A percentile compares a stretch with the other conserved stretches of the same genome.
phyloP scores from a whole-genome alignment of 2,797 vertebrate species.

The Sylvia borin region DNA sequence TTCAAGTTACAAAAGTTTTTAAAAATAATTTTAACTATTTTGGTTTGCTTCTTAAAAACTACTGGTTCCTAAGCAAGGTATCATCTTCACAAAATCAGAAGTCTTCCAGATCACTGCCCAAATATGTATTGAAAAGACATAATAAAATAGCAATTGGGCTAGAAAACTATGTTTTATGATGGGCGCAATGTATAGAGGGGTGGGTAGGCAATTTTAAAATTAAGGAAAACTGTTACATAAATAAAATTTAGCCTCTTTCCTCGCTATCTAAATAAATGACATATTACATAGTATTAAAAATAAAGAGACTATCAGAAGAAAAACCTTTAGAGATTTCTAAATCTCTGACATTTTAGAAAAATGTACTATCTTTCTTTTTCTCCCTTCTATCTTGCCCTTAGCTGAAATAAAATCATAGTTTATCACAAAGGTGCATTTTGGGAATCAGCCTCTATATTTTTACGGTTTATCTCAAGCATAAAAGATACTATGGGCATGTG shows the following conservation, averaged over 20 bases:
- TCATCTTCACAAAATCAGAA: background rate
- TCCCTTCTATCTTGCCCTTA: background rate
- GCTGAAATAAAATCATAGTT: background rate
- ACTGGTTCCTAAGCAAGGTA: background rate
- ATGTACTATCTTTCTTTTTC: background rate
- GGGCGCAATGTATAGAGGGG: rapidly evolving
- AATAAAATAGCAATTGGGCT: background rate
- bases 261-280: background rate
- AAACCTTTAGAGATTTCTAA: background rate
- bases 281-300: background rate
- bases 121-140: background rate
- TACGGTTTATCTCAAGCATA: background rate
- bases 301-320: background rate
- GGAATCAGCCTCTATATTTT: background rate
- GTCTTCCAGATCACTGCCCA: background rate
- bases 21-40: background rate
- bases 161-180: background rate
- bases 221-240: background rate
- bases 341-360: background rate
- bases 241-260: background rate
- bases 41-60: background rate
- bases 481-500: background rate
- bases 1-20: background rate
- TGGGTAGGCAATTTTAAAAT: background rate
- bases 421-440: background rate